Base-by-base conservation (phyloP, 92 coral and sea anemone genomes). In the Parazoanthus darwini region DNA sequence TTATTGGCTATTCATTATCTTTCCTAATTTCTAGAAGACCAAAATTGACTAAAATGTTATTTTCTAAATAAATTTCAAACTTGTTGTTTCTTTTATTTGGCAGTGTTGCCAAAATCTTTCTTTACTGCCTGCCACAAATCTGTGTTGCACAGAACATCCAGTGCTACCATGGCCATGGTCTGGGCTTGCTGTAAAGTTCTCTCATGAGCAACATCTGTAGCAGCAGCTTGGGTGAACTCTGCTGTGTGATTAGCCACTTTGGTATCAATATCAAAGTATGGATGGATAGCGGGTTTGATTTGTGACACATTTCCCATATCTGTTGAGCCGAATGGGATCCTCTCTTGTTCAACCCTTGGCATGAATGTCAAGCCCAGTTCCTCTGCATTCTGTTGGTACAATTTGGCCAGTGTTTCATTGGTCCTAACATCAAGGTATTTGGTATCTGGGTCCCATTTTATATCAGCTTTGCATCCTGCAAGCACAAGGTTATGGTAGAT, bases 271-370 rank as follows among this genome's bases (percentile, higher is more conserved):
- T 94, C 93, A 78, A 85, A 97, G 80, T 76, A 97, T 15, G 99
- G 99, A 74, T 97, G 99, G 77, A 97, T 97, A 29, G 99, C 91
- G 6, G 99, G 99, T 82, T 94, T 95, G 46, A 97, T 86, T 42
- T 95, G 98, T 1, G 99, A 97, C 58, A 97, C 99, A 89, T 97
- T 97, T 14, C 99, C 99, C 99, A 97, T 97, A 88, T 97, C 99
- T 29, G 99, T 97, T 14, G 99, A 97, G 20, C 99, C 99, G 73
- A 96, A 91, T 13, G 95, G 88, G 16, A 88, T 88, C 36, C 86
- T 92, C 29, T 87, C 96, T 79, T 97, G 99, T 76, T 97, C 93
- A n/a, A 77, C 94, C 79, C 92, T 88, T 9, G 99, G 86, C 48
- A 92, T 90, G 77, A 93, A 95, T 15, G 91, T 83, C 58, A 97